A percentile compares a stretch with the other conserved stretches of the same genome.
phyloP scores from a whole-genome alignment of 2,113 vertebrate species.

The Pipra filicauda region DNA sequence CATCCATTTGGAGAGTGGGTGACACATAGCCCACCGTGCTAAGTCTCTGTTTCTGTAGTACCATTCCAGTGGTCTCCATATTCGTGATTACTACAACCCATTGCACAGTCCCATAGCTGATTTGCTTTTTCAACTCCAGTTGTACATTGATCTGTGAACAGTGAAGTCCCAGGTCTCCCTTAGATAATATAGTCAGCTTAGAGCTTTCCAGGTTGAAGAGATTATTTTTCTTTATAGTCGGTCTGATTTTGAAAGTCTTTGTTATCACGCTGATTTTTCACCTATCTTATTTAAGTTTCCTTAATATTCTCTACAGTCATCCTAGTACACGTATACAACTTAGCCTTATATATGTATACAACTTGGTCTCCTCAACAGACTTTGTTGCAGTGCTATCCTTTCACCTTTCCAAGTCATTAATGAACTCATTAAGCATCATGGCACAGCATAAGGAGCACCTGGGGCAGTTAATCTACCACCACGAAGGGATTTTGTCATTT shows the following conservation, averaged over 20 bases:
- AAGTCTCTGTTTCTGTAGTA: neutral
- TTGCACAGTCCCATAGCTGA: rapidly evolving
- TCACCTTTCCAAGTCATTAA: constrained; percentile 27
- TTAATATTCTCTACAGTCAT: neutral
- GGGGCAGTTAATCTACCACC: constrained; percentile 6
- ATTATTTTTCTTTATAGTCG: neutral
- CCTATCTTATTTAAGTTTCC: neutral
- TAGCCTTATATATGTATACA: neutral
- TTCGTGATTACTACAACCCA: neutral
- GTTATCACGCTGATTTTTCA: neutral
- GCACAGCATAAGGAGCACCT: constrained; percentile 1
- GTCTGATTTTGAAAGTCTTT: neutral
- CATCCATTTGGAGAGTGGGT: neutral
- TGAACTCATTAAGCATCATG: constrained; percentile 22
- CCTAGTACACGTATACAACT: neutral
- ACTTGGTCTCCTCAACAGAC: neutral
- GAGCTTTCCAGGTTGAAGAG: neutral
- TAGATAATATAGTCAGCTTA: neutral
- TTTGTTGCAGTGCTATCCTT: neutral
- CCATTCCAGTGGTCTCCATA: neutral
- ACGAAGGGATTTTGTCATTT: neutral
- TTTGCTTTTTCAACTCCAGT: neutral
- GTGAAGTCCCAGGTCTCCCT: neutral
- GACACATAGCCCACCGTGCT: rapidly evolving
- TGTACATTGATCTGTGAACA: neutral